Base-by-base conservation (phyloP, 1,140 invertebrate species). In the Zophobas morio region DNA sequence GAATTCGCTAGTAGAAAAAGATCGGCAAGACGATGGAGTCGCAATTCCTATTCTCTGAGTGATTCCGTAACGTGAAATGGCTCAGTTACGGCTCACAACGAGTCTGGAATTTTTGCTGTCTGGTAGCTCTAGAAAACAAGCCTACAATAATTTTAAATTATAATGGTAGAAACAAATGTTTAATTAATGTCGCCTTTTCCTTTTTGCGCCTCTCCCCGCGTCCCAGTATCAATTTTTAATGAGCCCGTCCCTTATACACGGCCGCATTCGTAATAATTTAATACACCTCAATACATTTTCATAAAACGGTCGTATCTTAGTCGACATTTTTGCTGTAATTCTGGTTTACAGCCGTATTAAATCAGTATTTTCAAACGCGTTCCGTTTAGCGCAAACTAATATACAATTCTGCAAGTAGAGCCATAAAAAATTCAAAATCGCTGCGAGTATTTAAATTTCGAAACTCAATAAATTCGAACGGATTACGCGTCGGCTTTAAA, bases 381-480 rank as follows among this genome's bases (percentile, higher is more conserved):
- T 51, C 37, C 40, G 49, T 73, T 47, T 73, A 40, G 20, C 56
- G 39, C 37, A 54, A 73, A 73, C 39, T 66, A 66, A 60, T 74
- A 74, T 74, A 60, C 73, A 74, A 74, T 74, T 74, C 73, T 42
- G 57, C 47, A 66, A 51, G 36, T 66, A 39, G 57, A 40, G 35
- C 34, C 51, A 76, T 40, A 37, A 73, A 77, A 72, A 57, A 57
- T 34, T 37, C 37, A 51, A 51, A 51, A 51, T 51, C 49, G 49
- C 70, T 37, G 40, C 71, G n/a, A 51, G 49, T 51, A 77, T 77
- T 77, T 72, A 70, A 77, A 77, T 77, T 77, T 77, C 75, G 63
- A 77, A 72, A 77, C 46, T 57, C 66, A 39, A 77, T 77, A 77
- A 77, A 77, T 77, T 70, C 70, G 4, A 51, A 20, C 49, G 70